Evolutionary conservation across 2,888 invertebrate genomes (phyloP).

Genomic region (Phytoseiulus persimilis): DNA sequence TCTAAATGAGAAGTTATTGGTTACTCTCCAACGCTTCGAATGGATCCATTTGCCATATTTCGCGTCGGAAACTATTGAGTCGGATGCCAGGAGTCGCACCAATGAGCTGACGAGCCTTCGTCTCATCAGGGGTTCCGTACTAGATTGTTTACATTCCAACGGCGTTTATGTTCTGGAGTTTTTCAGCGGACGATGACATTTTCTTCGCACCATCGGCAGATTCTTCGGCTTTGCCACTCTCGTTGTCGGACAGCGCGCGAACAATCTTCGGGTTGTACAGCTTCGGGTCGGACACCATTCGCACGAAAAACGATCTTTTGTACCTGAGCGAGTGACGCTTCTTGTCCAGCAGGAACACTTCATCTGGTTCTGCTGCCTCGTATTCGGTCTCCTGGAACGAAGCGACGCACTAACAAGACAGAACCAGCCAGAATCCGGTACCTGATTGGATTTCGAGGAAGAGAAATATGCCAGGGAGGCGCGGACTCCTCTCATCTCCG

Average conservation of each 20-base stretch:
- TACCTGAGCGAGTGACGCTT: slow-evolving; percentile 72
- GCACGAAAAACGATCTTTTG: slow-evolving; percentile 89
- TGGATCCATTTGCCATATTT: too few species aligned
- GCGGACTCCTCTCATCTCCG: neutral
- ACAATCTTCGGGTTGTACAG: slow-evolving; percentile 81
- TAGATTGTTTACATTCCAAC: neutral
- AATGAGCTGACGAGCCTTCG: too few species aligned
- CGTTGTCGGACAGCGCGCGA: slow-evolving; percentile 44
- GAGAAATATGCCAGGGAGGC: too few species aligned
- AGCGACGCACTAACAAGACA: neutral
- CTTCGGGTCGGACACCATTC: slow-evolving; percentile 95
- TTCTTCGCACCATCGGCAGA: slow-evolving; percentile 24
- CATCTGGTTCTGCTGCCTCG: slow-evolving; percentile 47
- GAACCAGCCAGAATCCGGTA: neutral
- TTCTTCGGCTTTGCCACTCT: slow-evolving; percentile 8
- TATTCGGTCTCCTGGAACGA: slow-evolving; percentile 45
- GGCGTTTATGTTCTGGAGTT: slow-evolving; percentile 14
- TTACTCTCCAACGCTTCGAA: too few species aligned
- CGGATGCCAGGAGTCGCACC: too few species aligned
- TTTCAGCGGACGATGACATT: slow-evolving; percentile 25
- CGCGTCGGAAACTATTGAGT: too few species aligned
- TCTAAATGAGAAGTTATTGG: too few species aligned
- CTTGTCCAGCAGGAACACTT: slow-evolving; percentile 48
- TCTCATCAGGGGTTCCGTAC: neutral
- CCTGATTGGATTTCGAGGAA: too few species aligned